phyloP scores from a whole-genome alignment of 2,888 invertebrate genomes.

The Abrostola tripartita region DNA sequence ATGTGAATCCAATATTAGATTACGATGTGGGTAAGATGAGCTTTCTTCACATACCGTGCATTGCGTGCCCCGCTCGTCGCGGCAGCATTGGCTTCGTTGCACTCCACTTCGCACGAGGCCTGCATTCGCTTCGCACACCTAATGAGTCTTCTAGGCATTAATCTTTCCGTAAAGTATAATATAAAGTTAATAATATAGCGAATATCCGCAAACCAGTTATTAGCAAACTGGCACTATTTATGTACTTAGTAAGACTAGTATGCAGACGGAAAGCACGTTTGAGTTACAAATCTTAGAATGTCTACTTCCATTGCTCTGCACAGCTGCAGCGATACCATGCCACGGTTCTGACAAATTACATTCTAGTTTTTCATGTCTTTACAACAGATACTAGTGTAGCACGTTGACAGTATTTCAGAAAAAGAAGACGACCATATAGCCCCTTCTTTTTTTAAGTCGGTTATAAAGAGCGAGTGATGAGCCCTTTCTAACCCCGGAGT shows the following conservation, averaged over 20 bases:
- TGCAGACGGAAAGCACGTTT: constrained; percentile 3
- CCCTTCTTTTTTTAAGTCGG: no score
- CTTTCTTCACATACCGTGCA: constrained; percentile 82
- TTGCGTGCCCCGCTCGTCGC: constrained; percentile 71
- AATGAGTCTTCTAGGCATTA: constrained; percentile 53
- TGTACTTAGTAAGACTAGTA: not conserved
- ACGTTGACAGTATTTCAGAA: constrained; percentile 27
- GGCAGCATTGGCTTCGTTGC: constrained; percentile 67
- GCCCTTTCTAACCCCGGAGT: constrained; percentile 35
- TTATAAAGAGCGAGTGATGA: constrained; percentile 25
- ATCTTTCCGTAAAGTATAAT: constrained; percentile 3
- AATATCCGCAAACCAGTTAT: not conserved
- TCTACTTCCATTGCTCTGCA: no score
- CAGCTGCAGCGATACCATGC: constrained; percentile 7
- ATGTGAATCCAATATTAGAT: constrained; percentile 22
- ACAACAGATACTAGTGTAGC: constrained; percentile 25
- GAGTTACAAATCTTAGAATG: not conserved
- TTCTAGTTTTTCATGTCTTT: no score
- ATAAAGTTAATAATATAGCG: constrained; percentile 20
- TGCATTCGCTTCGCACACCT: constrained; percentile 65
- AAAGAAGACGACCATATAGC: no score
- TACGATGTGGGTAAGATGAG: constrained; percentile 52
- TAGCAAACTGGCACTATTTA: not conserved
- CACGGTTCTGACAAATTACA: no score
- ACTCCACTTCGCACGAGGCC: constrained; percentile 81